A percentile compares a stretch with the other conserved stretches of the same genome.
Conservation (phyloP, 2,113 vertebrate genomes). For the Etheostoma cragini region DNA sequence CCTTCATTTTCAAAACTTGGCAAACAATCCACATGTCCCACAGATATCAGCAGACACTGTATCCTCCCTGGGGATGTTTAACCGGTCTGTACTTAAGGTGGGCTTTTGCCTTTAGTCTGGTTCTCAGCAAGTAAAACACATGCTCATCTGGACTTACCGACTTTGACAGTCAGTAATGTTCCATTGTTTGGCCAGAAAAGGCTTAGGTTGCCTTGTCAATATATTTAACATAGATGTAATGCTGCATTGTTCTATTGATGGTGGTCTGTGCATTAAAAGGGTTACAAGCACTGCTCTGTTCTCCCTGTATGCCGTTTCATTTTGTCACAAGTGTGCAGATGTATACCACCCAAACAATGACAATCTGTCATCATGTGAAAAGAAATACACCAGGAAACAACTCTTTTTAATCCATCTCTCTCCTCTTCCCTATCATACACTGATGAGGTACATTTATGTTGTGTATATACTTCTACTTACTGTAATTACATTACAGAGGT, state of each 20-base stretch:
- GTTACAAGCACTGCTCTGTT: neutral
- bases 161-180: neutral
- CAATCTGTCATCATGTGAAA: slow-evolving; percentile 31
- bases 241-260: neutral
- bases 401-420: slow-evolving; percentile 36
- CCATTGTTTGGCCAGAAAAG: neutral
- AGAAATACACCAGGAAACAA: slow-evolving; percentile 45
- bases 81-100: neutral
- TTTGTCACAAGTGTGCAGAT: neutral
- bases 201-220: neutral
- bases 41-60: too few species aligned
- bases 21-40: too few species aligned
- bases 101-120: neutral
- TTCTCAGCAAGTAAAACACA: neutral
- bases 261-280: neutral
- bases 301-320: neutral
- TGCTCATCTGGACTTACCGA: neutral
- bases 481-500: neutral
- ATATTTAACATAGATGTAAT: neutral
- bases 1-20: too few species aligned
- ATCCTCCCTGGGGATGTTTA: neutral
- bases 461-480: neutral
- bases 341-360: slow-evolving; percentile 30
- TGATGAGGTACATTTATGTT: neutral
- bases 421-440: slow-evolving; percentile 39